Conservation (phyloP, 2,888 invertebrate species). For the Gasteruption jaculator region DNA sequence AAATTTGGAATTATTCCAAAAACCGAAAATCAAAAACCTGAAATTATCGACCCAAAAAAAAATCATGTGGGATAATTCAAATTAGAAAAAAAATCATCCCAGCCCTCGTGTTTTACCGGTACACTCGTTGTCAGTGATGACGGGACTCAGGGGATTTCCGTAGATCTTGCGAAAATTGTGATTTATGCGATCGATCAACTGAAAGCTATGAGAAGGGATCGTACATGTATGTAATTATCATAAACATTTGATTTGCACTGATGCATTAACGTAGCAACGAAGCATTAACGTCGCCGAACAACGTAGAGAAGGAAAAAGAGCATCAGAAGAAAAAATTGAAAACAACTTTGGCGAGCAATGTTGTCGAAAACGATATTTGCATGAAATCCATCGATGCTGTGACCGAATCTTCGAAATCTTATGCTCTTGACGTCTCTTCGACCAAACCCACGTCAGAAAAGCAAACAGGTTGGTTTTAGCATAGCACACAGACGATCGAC, state of each 20-base stretch:
- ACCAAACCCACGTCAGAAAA: conserved; percentile 28
- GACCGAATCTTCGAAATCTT: conserved; percentile 22
- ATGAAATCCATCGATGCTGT: conserved; percentile 19
- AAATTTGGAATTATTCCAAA: no score
- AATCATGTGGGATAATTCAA: no score
- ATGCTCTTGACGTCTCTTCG: conserved; percentile 21
- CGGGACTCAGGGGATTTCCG: no score
- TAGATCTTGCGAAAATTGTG: no score
- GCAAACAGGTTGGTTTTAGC: conserved; percentile 35
- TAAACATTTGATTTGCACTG: neutral
- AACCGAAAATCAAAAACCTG: no score
- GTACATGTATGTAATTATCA: neutral
- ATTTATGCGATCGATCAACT: no score
- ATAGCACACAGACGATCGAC: no score
- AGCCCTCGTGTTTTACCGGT: no score
- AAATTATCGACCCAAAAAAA: no score
- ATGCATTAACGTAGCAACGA: conserved; percentile 40
- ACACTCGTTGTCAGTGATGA: no score
- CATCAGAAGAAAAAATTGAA: conserved; percentile 61
- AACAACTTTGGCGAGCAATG: conserved; percentile 26
- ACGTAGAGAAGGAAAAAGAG: conserved; percentile 61
- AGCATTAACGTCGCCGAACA: conserved; percentile 51
- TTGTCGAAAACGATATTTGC: conserved; percentile 17
- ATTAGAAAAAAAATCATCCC: no score
- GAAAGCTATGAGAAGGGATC: neutral